Evolutionary conservation across 2,113 vertebrate genomes (phyloP).

Genomic region (Xiphophorus couchianus): DNA sequence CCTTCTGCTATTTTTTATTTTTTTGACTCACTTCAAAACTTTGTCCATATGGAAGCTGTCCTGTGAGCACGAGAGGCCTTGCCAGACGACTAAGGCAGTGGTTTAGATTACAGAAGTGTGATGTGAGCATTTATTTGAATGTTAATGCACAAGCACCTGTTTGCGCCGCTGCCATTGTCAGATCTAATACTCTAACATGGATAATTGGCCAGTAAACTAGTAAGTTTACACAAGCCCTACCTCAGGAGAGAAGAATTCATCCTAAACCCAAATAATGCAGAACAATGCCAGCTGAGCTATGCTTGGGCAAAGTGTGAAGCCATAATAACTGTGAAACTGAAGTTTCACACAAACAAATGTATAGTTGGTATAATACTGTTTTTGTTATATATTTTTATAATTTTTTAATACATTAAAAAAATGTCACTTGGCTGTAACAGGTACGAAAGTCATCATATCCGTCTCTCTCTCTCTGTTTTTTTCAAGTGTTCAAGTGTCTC

Average conservation of each 20-base stretch:
- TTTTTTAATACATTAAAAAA: no score
- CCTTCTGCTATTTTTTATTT: constrained; percentile 27
- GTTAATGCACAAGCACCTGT: constrained; percentile 46
- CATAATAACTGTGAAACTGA: no score
- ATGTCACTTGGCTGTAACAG: no score
- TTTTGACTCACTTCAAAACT: constrained; percentile 32
- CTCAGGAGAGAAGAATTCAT: constrained; percentile 44
- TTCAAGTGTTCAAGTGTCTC: no score
- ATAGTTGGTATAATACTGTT: no score
- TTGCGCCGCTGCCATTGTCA: constrained; percentile 43
- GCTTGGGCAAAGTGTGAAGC: background rate
- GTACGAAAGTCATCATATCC: no score
- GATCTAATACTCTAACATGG: constrained; percentile 43
- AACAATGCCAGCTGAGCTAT: constrained; percentile 1
- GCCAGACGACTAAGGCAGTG: constrained; percentile 51
- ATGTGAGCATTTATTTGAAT: constrained; percentile 65
- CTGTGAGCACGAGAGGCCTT: constrained; percentile 46
- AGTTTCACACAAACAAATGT: no score
- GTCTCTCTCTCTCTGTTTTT: no score
- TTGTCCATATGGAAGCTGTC: constrained; percentile 70
- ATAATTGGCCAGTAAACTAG: constrained; percentile 40
- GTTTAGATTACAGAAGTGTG: constrained; percentile 45
- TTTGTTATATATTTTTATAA: no score
- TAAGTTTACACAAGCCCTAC: constrained; percentile 13
- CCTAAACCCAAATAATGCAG: constrained; percentile 5